Conservation (phyloP, 2,888 invertebrate genomes). For the Drosophila ezoana region DNA sequence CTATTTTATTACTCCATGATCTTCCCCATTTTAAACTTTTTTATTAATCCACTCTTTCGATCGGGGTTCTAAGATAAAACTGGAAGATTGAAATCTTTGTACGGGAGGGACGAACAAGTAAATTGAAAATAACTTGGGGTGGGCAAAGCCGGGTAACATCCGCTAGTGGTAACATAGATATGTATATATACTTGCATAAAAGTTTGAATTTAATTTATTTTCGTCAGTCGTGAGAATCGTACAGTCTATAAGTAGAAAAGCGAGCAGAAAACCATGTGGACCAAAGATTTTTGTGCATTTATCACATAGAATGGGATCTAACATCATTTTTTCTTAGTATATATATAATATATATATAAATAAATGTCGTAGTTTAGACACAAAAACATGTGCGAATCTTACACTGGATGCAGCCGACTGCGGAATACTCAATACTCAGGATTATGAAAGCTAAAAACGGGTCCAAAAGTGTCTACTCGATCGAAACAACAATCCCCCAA, state of each 20-base stretch:
- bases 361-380: background rate
- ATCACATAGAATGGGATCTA: background rate
- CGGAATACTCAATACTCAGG: background rate
- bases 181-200: slow-evolving; percentile 1
- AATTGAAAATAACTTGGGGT: no score
- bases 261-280: background rate
- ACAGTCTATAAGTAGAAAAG: background rate
- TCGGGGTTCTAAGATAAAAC: no score
- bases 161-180: background rate
- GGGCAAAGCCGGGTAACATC: no score
- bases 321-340: background rate
- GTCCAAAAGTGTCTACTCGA: no score
- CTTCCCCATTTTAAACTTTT: no score
- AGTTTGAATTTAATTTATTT: background rate
- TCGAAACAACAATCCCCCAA: no score
- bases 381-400: background rate
- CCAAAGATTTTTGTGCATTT: background rate
- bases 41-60: no score
- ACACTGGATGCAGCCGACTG: background rate
- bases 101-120: no score
- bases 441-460: no score
- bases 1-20: no score
- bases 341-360: background rate
- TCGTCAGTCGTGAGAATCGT: background rate
- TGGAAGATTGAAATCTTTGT: no score